Evolutionary conservation across 1,140 invertebrate species (phyloP), one percentile per base, ranked within the genome.

Genomic region (Caenorhabditis remanei): DNA sequence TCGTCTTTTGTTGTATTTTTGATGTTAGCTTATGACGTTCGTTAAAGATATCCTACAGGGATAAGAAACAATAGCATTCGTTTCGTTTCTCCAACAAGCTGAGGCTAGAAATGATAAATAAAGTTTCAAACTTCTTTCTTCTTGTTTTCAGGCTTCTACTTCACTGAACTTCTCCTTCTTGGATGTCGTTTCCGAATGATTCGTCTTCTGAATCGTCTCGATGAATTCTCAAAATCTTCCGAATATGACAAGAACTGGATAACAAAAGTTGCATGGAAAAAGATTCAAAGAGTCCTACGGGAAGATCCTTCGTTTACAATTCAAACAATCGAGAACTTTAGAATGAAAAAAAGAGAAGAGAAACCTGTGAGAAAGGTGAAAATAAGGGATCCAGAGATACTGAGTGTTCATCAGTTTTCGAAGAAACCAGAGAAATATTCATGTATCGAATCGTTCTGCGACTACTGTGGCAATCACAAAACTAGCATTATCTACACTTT

Each of bases 201-300:
- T 24, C 14, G 8, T 14, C 65, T 71, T 46, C 14, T 71, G 14
- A 14, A 43, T 19, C 11, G 14, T 3, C 65, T 71, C 19, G 65
- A 43, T 46, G 41, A 43, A 0, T 71, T 71, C 41, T 71, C 65
- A 1, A 71, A 46, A 19, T 19, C 65, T 43, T 4, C 40, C 19
- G 40, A 71, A 43, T 71, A 71, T 19, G 65, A 71, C 46, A 11
- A 11, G 19, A 71, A 71, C 19, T 71, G 65, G 65, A 32, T 71
- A 32, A 71, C 41, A 13, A 14, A n/a, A 13, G 14, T 19, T 19
- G 14, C 65, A 19, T 71, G 65, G 65, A 43, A 46, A 19, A 71
- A 46, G n/a, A 43, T 71, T 19, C 65, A 71, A n/a, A 4, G 11
- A 71, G 24, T 71, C 8, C 41, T 71, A n/a, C 65, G 41, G 19